Percentiles rank a stretch among this genome's conserved stretches.
These are phyloP conservation scores for Sepiola atlantica DNA, from an alignment of 2,888 invertebrate genomes.

Conservation along the genomic window DNA sequence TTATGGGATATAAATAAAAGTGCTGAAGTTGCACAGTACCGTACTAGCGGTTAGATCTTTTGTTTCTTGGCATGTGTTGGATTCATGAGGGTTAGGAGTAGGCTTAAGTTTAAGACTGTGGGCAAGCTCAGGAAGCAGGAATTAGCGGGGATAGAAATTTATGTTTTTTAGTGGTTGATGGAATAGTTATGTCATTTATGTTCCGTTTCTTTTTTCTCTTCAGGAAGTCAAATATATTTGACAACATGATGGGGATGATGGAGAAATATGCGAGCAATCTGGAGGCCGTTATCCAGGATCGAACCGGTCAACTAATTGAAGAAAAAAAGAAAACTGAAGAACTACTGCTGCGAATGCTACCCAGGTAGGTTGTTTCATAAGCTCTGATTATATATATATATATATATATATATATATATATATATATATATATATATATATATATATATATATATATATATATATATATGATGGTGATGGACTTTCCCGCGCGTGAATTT, in stretches of 20 bases:
- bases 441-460: neutral
- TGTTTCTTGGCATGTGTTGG: too few relatives aligned
- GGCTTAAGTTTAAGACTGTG: too few relatives aligned
- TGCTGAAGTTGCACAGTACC: too few relatives aligned
- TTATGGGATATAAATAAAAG: too few relatives aligned
- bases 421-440: neutral
- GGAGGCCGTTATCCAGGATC: constrained; percentile 92
- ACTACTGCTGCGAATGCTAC: constrained; percentile 79
- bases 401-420: neutral
- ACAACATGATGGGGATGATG: constrained; percentile 99
- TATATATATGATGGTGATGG: too few relatives aligned
- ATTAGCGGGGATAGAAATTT: too few relatives aligned
- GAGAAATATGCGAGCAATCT: constrained; percentile 97
- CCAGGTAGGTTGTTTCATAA: constrained; percentile 62
- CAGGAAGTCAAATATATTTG: constrained; percentile 95
- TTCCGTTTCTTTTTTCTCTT: neutral
- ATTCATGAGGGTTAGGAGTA: too few relatives aligned
- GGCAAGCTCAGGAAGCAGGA: too few relatives aligned
- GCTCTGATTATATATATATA: neutral
- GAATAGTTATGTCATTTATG: neutral
- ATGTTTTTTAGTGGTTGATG: too few relatives aligned
- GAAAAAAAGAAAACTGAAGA: constrained; percentile 98
- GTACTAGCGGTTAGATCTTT: too few relatives aligned
- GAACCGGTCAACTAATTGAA: constrained; percentile 93
- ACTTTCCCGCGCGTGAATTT: too few relatives aligned